phyloP scores from a whole-genome alignment of 2,888 invertebrate genomes.

The Conus canariensis region DNA sequence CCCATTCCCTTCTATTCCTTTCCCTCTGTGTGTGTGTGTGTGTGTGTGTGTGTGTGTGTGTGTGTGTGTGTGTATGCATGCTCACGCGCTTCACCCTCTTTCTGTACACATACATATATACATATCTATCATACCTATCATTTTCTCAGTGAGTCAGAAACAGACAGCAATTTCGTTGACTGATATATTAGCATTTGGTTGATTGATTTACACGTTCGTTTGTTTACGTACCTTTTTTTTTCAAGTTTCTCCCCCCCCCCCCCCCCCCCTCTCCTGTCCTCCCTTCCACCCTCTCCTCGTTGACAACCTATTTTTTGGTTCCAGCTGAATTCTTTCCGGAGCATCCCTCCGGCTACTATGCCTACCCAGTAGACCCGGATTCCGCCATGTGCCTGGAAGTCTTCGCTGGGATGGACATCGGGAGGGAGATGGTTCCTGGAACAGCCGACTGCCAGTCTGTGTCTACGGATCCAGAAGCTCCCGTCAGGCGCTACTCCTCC shows the following conservation, averaged over 20 bases:
- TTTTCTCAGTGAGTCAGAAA: no score
- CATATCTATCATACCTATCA: no score
- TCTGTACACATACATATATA: no score
- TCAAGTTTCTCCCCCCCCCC: no score
- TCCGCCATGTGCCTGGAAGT: constrained; percentile 56
- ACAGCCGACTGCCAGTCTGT: constrained; percentile 28
- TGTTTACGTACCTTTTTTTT: no score
- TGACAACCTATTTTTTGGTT: no score
- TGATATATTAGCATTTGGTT: no score
- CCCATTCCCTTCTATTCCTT: no score
- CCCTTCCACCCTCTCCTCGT: background rate
- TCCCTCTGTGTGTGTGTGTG: background rate
- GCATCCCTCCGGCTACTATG: constrained; percentile 46
- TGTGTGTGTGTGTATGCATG: background rate
- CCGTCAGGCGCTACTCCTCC: constrained; percentile 38
- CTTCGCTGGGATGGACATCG: constrained; percentile 44
- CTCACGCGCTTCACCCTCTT: no score
- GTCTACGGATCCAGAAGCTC: background rate
- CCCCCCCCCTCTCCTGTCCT: no score
- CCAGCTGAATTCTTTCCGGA: constrained; percentile 41
- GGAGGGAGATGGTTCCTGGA: constrained; percentile 36
- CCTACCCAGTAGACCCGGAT: constrained; percentile 50
- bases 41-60: background rate
- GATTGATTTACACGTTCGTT: no score
- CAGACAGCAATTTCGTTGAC: no score